Conservation (phyloP, 2,888 invertebrate genomes). For the Eugnorisma glareosa region DNA sequence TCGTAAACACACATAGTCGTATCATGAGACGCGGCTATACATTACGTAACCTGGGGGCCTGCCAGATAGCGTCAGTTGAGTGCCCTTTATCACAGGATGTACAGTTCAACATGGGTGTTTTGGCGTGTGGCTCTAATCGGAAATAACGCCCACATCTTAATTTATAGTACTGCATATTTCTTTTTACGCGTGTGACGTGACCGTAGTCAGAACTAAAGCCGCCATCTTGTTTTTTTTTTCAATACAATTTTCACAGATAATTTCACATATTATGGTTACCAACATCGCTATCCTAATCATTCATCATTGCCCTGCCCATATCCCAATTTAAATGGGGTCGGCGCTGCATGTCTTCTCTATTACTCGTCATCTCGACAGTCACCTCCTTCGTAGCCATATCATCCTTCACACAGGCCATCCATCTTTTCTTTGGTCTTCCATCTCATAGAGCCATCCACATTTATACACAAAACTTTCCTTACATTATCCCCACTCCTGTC, state of each 20-base stretch:
- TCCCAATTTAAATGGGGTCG: not conserved
- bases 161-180: not conserved
- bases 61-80: conserved; percentile 51
- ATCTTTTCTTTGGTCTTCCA: not conserved
- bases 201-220: not conserved
- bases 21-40: not conserved
- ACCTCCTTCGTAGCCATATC: not conserved
- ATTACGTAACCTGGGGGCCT: conserved; percentile 52
- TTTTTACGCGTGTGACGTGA: not conserved
- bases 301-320: not conserved
- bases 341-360: not conserved
- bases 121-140: not conserved
- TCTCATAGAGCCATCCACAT: not conserved
- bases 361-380: not conserved
- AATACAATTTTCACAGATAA: not conserved
- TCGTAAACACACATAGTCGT: conserved; percentile 16
- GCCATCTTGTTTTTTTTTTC: not conserved
- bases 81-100: conserved; percentile 34
- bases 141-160: not conserved
- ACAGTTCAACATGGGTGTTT: not conserved
- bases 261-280: not conserved
- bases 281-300: not conserved
- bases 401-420: not conserved
- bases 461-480: not conserved
- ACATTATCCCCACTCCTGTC: not conserved